Percentiles rank a stretch among this genome's conserved stretches.
Evolutionary conservation across 1,140 invertebrate species (phyloP).

Genomic region (Atta texana): DNA sequence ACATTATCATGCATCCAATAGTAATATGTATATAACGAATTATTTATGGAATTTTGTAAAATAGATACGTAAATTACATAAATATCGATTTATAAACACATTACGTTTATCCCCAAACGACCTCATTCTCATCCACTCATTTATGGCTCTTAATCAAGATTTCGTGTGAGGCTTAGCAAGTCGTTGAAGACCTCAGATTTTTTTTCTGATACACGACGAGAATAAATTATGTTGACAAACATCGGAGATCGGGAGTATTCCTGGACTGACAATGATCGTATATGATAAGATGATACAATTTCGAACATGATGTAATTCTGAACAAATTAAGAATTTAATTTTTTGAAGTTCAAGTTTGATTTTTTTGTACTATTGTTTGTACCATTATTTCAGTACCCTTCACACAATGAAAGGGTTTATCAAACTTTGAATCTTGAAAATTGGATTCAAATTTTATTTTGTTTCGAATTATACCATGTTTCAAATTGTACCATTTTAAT

Average conservation of each 20-base stretch:
- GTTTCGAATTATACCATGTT: no score
- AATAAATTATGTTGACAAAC: constrained; percentile 34
- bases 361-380: no score
- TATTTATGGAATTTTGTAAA: neutral
- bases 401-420: no score
- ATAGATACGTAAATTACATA: neutral
- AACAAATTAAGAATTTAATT: no score
- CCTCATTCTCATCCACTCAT: neutral
- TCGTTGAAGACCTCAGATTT: neutral
- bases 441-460: no score
- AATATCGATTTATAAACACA: constrained; percentile 2
- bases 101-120: neutral
- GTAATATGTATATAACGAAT: neutral
- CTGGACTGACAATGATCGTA: neutral
- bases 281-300: no score
- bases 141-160: neutral
- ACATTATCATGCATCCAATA: neutral
- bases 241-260: neutral
- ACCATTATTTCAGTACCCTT: no score
- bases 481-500: no score
- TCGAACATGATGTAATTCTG: no score
- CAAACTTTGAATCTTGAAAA: no score
- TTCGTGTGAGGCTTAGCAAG: neutral
- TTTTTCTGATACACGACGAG: neutral
- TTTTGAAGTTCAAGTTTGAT: no score